These are phyloP conservation scores for Sorex maritimensis DNA, from an alignment of 2,797 vertebrate genomes.

Conservation along the genomic window DNA sequence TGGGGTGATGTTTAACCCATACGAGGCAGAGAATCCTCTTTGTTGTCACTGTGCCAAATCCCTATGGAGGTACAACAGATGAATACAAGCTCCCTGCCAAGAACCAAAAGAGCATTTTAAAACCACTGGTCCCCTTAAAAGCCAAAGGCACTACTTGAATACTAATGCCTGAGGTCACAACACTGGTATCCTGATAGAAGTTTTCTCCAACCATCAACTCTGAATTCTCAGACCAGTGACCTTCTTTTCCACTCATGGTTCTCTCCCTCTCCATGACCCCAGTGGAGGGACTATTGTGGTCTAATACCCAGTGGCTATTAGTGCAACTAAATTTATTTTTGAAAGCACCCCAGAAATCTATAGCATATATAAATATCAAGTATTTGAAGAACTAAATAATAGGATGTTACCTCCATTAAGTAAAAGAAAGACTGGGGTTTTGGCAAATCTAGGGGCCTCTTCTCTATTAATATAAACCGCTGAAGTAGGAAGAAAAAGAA, in stretches of 20 bases:
- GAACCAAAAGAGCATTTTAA: background rate
- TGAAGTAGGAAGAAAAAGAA: background rate
- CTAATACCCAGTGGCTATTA: background rate
- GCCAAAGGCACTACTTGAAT: background rate
- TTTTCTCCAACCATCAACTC: background rate
- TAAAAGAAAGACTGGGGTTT: background rate
- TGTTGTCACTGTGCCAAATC: background rate
- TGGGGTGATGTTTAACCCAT: background rate
- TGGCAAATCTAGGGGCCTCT: background rate
- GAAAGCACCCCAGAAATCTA: background rate
- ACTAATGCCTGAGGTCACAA: background rate
- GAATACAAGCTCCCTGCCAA: background rate
- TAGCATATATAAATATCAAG: background rate
- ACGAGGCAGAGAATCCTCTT: background rate
- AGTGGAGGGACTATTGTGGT: background rate
- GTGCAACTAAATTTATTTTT: background rate
- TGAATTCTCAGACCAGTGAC: background rate
- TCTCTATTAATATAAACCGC: background rate
- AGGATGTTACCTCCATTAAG: background rate
- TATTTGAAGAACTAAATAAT: background rate
- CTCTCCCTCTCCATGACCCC: background rate
- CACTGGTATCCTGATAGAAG: background rate
- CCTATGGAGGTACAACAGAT: no score
- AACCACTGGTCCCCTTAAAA: slow-evolving; percentile 12
- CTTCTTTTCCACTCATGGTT: background rate